phyloP scores from a whole-genome alignment of 2,888 invertebrate species.

The Antitype chi region DNA sequence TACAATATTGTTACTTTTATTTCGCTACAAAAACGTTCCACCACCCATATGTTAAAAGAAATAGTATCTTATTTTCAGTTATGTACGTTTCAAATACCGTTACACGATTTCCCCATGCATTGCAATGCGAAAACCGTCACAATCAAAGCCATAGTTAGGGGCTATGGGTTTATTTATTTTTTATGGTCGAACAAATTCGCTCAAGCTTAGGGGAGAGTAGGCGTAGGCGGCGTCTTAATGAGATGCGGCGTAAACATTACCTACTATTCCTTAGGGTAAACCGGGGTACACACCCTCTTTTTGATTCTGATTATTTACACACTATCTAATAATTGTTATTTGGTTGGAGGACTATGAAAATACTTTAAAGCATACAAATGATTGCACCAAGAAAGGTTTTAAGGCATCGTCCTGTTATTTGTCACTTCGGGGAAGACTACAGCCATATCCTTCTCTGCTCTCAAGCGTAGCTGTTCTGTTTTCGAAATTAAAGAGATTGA shows the following conservation, averaged over 20 bases:
- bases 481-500: no score
- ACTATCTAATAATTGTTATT: conserved; percentile 69
- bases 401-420: no score
- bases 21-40: conserved; percentile 16
- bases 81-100: neutral
- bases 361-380: no score
- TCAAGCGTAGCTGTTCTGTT: no score
- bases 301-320: conserved; percentile 64
- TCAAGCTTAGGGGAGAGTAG: conserved; percentile 66
- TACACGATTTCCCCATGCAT: conserved; percentile 17
- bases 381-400: no score
- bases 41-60: neutral
- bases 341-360: conserved; percentile 40
- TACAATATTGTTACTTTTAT: conserved; percentile 23
- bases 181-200: conserved; percentile 81
- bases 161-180: conserved; percentile 81
- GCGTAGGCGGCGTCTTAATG: conserved; percentile 79
- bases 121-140: conserved; percentile 60
- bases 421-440: no score
- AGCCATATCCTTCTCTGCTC: no score
- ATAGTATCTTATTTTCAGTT: fast-evolving
- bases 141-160: conserved; percentile 73
- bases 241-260: conserved; percentile 85
- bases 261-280: conserved; percentile 81
- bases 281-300: conserved; percentile 71